These are phyloP conservation scores for Hypocryptadius cinnamomeus DNA, from an alignment of 2,113 vertebrate species.

Conservation along the genomic window DNA sequence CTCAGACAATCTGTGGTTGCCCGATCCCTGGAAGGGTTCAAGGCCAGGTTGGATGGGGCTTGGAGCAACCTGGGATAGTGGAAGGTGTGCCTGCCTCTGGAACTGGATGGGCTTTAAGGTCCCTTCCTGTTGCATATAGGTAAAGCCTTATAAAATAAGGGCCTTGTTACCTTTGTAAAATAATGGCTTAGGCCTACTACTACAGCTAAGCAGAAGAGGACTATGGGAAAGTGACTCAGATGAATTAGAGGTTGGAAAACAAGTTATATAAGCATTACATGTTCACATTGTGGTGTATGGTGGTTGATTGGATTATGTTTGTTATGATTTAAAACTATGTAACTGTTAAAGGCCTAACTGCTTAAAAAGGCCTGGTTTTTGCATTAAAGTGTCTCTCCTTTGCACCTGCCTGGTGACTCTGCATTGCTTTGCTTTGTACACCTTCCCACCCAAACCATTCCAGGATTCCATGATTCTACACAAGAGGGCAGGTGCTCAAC, in stretches of 20 bases:
- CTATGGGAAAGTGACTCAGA: not conserved
- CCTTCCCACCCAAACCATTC: too few species aligned
- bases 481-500: too few species aligned
- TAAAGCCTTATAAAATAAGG: not conserved
- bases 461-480: too few species aligned
- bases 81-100: too few species aligned
- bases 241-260: not conserved
- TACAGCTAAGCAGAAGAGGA: not conserved
- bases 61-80: too few species aligned
- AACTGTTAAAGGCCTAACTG: not conserved
- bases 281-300: not conserved
- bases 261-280: not conserved
- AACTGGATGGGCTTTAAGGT: too few species aligned
- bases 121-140: not conserved
- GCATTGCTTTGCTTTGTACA: accelerated
- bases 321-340: not conserved
- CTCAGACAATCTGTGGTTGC: too few species aligned
- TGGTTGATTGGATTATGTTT: not conserved
- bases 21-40: too few species aligned
- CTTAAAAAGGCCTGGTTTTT: too few species aligned
- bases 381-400: not conserved
- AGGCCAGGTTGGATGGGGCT: too few species aligned
- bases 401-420: not conserved
- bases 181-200: not conserved
- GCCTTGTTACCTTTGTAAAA: not conserved